A percentile compares a stretch with the other conserved stretches of the same genome.
These are phyloP conservation scores for Rosalia funebris DNA, from an alignment of 2,888 invertebrate species.

Conservation along the genomic window DNA sequence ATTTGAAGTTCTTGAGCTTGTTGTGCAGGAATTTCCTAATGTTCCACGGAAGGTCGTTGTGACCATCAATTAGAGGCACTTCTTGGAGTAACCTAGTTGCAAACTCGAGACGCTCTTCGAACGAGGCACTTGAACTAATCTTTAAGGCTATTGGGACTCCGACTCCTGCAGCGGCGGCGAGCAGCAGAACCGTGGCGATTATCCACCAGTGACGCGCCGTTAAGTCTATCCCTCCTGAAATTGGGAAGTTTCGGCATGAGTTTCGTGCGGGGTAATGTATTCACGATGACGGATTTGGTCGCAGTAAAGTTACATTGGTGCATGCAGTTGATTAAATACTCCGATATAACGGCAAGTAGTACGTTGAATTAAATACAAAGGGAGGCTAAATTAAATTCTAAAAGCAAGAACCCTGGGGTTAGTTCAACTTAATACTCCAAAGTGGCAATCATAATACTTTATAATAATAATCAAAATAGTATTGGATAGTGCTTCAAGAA, in stretches of 20 bases:
- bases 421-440: too few species aligned
- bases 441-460: too few species aligned
- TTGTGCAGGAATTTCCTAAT: conserved; percentile 90
- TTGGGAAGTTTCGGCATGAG: conserved; percentile 25
- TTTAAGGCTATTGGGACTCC: conserved; percentile 82
- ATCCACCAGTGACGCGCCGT: conserved; percentile 79
- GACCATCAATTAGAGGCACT: conserved; percentile 84
- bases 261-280: conserved; percentile 3
- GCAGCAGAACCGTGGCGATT: conserved; percentile 78
- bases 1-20: conserved; percentile 83
- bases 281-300: too few species aligned
- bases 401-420: too few species aligned
- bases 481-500: too few species aligned
- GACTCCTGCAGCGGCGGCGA: conserved; percentile 83
- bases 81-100: conserved; percentile 74
- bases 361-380: too few species aligned
- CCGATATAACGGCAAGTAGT: too few species aligned
- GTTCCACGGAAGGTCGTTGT: conserved; percentile 93
- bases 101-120: conserved; percentile 79
- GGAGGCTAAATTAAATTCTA: too few species aligned
- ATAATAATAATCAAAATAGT: too few species aligned
- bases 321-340: too few species aligned
- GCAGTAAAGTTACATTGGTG: too few species aligned
- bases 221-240: conserved; percentile 68
- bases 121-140: conserved; percentile 79